Percentiles rank a stretch among this genome's conserved stretches.
phyloP scores from a whole-genome alignment of 1,140 invertebrate species.

The Lasioglossum albipes region DNA sequence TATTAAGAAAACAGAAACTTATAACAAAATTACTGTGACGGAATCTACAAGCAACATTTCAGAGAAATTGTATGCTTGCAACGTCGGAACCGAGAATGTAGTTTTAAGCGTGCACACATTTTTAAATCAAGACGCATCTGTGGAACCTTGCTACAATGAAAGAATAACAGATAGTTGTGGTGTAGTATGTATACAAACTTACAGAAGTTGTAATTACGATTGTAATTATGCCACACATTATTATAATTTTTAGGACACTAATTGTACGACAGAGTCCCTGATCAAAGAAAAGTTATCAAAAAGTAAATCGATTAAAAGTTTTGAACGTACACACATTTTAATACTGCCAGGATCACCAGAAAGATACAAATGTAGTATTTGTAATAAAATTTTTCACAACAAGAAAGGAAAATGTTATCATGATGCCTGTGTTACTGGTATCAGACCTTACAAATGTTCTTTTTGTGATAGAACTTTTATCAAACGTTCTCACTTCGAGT shows the following conservation, averaged over 20 bases:
- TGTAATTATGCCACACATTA: neutral
- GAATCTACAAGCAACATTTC: constrained; percentile 4
- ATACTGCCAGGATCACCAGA: constrained; percentile 67
- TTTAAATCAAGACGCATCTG: neutral
- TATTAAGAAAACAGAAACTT: constrained; percentile 1
- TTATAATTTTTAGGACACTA: constrained; percentile 16
- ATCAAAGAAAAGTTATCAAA: constrained; percentile 12
- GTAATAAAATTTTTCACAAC: constrained; percentile 71
- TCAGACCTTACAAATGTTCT: constrained; percentile 72
- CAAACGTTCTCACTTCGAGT: constrained; percentile 76
- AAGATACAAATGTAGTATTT: constrained; percentile 71
- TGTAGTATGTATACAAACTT: constrained; percentile 16
- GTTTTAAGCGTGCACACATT: constrained; percentile 1
- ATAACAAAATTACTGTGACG: constrained; percentile 1
- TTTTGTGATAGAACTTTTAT: constrained; percentile 73
- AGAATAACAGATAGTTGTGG: constrained; percentile 5
- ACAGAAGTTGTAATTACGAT: neutral
- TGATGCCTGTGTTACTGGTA: constrained; percentile 71
- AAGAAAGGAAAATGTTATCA: constrained; percentile 75
- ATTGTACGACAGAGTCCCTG: constrained; percentile 4
- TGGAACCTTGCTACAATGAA: constrained; percentile 3
- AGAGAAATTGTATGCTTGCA: constrained; percentile 26
- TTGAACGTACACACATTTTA: constrained; percentile 71
- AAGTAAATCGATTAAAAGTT: constrained; percentile 42
- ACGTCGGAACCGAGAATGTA: constrained; percentile 8